phyloP scores from a whole-genome alignment of 2,113 vertebrate species.

The Eclectus roratus region DNA sequence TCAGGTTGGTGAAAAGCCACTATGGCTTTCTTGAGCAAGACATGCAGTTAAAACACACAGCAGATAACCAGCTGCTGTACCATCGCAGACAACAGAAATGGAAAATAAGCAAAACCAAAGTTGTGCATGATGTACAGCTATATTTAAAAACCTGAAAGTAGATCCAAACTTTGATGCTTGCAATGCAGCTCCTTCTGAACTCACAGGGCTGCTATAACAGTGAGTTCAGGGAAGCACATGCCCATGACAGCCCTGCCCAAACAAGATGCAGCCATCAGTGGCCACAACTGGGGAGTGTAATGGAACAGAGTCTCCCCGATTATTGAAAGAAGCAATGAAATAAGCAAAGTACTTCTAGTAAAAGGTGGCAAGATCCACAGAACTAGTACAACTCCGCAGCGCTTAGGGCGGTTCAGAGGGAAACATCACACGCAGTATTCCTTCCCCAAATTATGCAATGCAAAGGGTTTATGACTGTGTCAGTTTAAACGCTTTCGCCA shows the following conservation, averaged over 20 bases:
- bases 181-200: neutral
- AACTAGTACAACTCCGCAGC: neutral
- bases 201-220: neutral
- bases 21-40: neutral
- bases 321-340: accelerated
- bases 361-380: neutral
- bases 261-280: neutral
- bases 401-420: neutral
- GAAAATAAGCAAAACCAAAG: neutral
- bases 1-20: neutral
- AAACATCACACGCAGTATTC: neutral
- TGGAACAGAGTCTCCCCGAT: neutral
- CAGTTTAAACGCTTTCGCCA: neutral
- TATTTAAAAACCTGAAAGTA: neutral
- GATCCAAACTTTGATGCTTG: neutral
- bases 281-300: neutral
- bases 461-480: accelerated
- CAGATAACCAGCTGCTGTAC: neutral
- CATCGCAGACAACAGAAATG: neutral
- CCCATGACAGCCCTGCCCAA: neutral
- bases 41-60: neutral
- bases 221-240: neutral
- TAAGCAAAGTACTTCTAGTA: neutral
- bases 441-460: neutral
- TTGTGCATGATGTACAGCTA: neutral